These are phyloP conservation scores for Tetramorium parvispinum DNA, from an alignment of 1,140 invertebrate species.

Conservation along the genomic window DNA sequence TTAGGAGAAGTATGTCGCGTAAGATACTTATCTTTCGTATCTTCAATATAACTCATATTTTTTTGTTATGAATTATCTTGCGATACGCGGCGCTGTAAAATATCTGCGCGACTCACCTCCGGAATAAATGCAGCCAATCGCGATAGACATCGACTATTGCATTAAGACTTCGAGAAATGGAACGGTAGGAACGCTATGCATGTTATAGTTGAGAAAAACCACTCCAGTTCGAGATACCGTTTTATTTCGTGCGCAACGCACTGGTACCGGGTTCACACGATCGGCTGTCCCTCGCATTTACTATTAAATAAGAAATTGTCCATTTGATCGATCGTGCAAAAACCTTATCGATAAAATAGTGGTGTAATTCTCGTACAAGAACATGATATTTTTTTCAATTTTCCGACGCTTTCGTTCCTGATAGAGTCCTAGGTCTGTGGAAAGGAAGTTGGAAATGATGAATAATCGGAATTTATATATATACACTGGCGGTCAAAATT, in stretches of 20 bases:
- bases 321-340: conserved; percentile 4
- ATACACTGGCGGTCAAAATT: too few relatives aligned
- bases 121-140: background rate
- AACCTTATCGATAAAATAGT: background rate
- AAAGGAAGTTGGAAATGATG: too few relatives aligned
- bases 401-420: background rate
- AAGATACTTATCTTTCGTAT: background rate
- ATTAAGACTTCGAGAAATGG: conserved; percentile 35
- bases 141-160: conserved; percentile 13
- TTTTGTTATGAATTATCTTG: background rate
- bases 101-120: background rate
- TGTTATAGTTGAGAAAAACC: conserved; percentile 36
- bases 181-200: conserved; percentile 36
- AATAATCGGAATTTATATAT: too few relatives aligned
- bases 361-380: background rate
- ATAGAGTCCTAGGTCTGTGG: background rate
- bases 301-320: background rate
- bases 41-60: background rate
- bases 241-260: conserved; percentile 52
- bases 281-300: background rate
- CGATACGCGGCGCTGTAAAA: background rate
- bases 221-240: conserved; percentile 64
- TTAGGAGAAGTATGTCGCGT: background rate
- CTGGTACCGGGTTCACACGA: conserved; percentile 39
- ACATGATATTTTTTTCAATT: background rate